Percentiles rank a stretch among this genome's conserved stretches.
These are phyloP conservation scores for Cassiopea andromeda DNA, from an alignment of 30 jellyfish, hydroid and myxozoan genomes.

Conservation along the genomic window DNA sequence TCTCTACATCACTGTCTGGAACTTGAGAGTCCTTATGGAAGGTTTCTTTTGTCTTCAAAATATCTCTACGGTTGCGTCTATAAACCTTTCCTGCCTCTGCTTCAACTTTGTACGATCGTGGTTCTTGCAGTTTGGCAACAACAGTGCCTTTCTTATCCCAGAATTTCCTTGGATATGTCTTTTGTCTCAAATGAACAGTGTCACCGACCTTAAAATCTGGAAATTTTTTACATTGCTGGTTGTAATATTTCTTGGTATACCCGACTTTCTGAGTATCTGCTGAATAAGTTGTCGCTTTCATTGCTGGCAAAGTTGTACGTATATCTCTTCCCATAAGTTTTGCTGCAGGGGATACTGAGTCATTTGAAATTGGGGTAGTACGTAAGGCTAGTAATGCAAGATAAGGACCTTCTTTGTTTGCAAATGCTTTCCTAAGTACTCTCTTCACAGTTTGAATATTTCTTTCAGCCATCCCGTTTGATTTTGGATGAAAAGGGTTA, in stretches of 20 bases:
- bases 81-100: slow-evolving; percentile 51
- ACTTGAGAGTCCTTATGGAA: slow-evolving; percentile 32
- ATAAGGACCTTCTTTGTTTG: slow-evolving; percentile 35
- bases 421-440: not conserved
- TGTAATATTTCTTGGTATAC: slow-evolving; percentile 11
- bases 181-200: not conserved
- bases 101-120: slow-evolving; percentile 19
- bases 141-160: not conserved
- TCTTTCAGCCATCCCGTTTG: slow-evolving; percentile 38
- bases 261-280: slow-evolving; percentile 25
- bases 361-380: slow-evolving; percentile 26
- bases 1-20: slow-evolving; percentile 38
- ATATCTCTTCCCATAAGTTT: not conserved
- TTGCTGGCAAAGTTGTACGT: slow-evolving; percentile 6
- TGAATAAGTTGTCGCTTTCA: slow-evolving; percentile 12
- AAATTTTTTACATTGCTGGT: slow-evolving; percentile 14
- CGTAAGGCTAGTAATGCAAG: slow-evolving; percentile 48
- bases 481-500: slow-evolving; percentile 33
- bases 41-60: slow-evolving; percentile 20
- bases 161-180: not conserved
- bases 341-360: slow-evolving; percentile 29
- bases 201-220: not conserved
- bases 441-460: slow-evolving; percentile 15
- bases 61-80: slow-evolving; percentile 22
- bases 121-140: not conserved